A percentile compares a stretch with the other conserved stretches of the same genome.
phyloP scores from a whole-genome alignment of 2,888 invertebrate genomes.

The Agrochola lychnidis region DNA sequence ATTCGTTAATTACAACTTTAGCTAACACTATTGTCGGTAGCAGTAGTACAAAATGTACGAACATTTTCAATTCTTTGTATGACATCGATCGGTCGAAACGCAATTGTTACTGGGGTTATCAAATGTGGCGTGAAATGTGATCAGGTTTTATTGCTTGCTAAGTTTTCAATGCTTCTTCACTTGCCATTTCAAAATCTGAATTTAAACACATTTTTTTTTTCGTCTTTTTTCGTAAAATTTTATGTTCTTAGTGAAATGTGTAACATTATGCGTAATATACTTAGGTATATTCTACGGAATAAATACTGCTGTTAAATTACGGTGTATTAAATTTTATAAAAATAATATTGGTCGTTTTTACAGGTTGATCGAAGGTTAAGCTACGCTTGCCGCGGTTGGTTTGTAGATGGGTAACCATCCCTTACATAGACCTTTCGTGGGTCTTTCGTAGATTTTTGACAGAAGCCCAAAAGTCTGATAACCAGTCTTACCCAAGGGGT shows the following conservation, averaged over 20 bases:
- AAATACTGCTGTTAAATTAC: too few relatives aligned
- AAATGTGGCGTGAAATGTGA: constrained; percentile 29
- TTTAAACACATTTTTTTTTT: too few relatives aligned
- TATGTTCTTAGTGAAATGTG: not conserved
- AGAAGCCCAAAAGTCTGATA: not conserved
- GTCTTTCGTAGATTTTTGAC: too few relatives aligned
- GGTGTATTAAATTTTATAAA: too few relatives aligned
- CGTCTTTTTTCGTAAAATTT: not conserved
- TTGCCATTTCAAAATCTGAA: not conserved
- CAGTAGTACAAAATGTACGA: constrained; percentile 32
- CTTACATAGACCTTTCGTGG: too few relatives aligned
- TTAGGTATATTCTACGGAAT: too few relatives aligned
- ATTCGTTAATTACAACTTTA: constrained; percentile 12
- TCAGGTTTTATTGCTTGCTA: constrained; percentile 47
- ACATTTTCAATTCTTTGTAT: constrained; percentile 31
- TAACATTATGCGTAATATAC: not conserved
- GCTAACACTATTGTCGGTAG: constrained; percentile 6
- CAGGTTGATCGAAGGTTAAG: too few relatives aligned
- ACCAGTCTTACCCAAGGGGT: not conserved
- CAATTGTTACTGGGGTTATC: constrained; percentile 10
- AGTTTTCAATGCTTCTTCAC: constrained; percentile 4
- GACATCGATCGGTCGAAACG: constrained; percentile 9
- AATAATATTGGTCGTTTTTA: too few relatives aligned
- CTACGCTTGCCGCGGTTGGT: too few relatives aligned
- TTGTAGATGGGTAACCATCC: too few relatives aligned